Evolutionary conservation across 2,113 vertebrate species (phyloP).

Genomic region (Myotis davidii): DNA sequence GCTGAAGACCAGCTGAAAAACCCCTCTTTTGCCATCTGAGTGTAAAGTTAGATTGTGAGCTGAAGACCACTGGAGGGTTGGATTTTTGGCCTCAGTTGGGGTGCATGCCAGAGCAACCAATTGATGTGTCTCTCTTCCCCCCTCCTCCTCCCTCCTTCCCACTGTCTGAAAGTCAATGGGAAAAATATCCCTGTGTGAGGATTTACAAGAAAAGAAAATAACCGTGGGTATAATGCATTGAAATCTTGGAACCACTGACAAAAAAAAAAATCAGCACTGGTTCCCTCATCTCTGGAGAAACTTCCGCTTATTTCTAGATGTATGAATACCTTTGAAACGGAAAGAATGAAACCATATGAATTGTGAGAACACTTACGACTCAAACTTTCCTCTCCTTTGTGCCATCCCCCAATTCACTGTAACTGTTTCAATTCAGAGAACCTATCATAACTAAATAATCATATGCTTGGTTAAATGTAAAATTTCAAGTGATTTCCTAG

Average conservation of each 20-base stretch:
- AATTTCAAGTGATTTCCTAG: neutral
- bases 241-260: neutral
- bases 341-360: neutral
- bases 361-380: neutral
- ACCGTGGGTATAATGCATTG: neutral
- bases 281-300: neutral
- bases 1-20: neutral
- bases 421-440: neutral
- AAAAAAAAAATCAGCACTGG: neutral
- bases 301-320: neutral
- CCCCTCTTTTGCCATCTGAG: neutral
- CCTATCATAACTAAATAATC: neutral
- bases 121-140: no score
- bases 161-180: no score
- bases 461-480: neutral
- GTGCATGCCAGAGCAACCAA: no score
- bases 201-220: neutral
- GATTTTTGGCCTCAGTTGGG: no score
- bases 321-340: neutral
- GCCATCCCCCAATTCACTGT: neutral
- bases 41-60: neutral
- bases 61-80: neutral
- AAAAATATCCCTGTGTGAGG: no score
- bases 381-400: neutral
- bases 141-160: no score